These are phyloP conservation scores for Drosophila cardini DNA, from an alignment of 1,140 invertebrate genomes.

Conservation along the genomic window DNA sequence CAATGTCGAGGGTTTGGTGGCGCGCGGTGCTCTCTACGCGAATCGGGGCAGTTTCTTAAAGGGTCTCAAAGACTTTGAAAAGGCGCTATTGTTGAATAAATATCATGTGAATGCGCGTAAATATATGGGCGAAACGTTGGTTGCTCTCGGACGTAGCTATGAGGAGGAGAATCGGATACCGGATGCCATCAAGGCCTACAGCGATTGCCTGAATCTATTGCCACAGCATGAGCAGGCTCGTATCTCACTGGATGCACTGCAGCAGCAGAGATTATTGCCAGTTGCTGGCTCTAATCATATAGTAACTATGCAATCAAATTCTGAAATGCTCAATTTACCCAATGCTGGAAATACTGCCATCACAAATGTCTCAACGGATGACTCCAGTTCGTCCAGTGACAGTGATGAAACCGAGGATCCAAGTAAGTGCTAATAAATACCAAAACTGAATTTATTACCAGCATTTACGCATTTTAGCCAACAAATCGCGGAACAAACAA, in stretches of 20 bases:
- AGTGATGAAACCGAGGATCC: constrained; percentile 54
- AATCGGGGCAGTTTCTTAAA: constrained; percentile 97
- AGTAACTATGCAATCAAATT: constrained; percentile 14
- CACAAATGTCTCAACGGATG: constrained; percentile 49
- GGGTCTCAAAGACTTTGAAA: constrained; percentile 97
- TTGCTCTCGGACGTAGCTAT: constrained; percentile 93
- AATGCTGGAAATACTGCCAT: neutral
- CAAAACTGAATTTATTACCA: neutral
- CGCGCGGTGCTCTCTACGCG: constrained; percentile 96
- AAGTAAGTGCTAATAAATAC: constrained; percentile 45
- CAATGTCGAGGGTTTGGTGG: constrained; percentile 97
- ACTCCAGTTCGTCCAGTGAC: constrained; percentile 64
- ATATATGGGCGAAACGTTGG: constrained; percentile 96
- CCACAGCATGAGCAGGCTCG: constrained; percentile 94
- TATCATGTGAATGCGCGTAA: constrained; percentile 97
- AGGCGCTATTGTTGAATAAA: constrained; percentile 93
- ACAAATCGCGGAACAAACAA: constrained; percentile 84
- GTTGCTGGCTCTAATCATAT: neutral
- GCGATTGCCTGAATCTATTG: constrained; percentile 91
- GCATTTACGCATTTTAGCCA: constrained; percentile 44
- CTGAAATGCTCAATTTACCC: constrained; percentile 35
- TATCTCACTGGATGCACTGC: constrained; percentile 88
- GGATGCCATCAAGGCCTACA: constrained; percentile 93
- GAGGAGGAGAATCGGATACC: constrained; percentile 93
- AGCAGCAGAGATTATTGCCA: constrained; percentile 36